Evolutionary conservation across 2,113 vertebrate species (phyloP).

Genomic region (Muscicapa adusta): DNA sequence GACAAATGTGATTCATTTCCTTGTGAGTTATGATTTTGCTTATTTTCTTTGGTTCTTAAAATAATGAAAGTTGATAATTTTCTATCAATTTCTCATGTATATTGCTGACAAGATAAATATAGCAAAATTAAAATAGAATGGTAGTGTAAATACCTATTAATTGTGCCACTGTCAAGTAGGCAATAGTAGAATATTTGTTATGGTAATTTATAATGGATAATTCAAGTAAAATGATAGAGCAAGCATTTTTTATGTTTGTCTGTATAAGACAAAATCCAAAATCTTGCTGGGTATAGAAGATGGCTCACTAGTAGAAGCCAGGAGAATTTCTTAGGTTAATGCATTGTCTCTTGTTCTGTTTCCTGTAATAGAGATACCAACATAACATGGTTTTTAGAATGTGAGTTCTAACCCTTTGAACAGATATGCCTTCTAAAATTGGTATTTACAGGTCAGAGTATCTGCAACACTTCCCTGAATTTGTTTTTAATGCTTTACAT

Average conservation of each 20-base stretch:
- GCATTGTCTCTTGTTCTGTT: not conserved
- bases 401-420: not conserved
- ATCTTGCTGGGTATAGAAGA: constrained; percentile 16
- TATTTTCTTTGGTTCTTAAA: not conserved
- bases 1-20: not conserved
- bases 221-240: constrained; percentile 28
- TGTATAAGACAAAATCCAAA: constrained; percentile 13
- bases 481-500: not conserved
- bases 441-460: not conserved
- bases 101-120: not conserved
- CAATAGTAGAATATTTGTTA: constrained; percentile 30
- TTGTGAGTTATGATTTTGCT: not conserved
- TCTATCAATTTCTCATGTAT: constrained; percentile 18
- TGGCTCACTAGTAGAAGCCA: not conserved
- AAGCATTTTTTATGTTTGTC: constrained; percentile 28
- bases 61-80: constrained; percentile 15
- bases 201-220: constrained; percentile 40
- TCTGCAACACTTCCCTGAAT: not conserved
- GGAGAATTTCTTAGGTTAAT: constrained; percentile 13
- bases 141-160: constrained; percentile 47
- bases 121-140: not conserved
- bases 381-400: not conserved
- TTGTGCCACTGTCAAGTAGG: constrained; percentile 42
- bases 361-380: not conserved
- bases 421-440: not conserved